Percentiles rank a stretch among this genome's conserved stretches.
Evolutionary conservation across 2,113 vertebrate species (phyloP).

Genomic region (Felis catus): DNA sequence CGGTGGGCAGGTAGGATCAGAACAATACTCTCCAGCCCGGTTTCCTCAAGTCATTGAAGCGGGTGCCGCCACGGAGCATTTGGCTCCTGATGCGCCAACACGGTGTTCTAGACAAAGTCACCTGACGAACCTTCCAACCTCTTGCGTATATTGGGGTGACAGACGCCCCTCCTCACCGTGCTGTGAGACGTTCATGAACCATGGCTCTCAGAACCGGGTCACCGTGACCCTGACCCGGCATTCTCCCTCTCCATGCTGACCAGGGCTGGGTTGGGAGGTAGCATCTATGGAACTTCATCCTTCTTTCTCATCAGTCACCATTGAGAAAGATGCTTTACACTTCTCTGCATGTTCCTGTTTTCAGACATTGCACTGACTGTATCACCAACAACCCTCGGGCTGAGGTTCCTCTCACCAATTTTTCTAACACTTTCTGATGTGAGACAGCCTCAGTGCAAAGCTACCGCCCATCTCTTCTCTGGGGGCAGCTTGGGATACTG

Average conservation of each 20-base stretch:
- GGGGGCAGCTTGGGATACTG: neutral
- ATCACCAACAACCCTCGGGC: neutral
- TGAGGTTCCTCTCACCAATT: neutral
- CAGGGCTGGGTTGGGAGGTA: neutral
- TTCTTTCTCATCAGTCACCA: neutral
- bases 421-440: neutral
- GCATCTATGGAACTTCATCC: neutral
- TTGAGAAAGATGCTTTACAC: neutral
- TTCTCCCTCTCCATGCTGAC: no score
- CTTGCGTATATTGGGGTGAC: accelerated
- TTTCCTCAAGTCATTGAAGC: neutral
- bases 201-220: neutral
- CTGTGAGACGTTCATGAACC: neutral
- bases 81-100: accelerated
- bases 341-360: neutral
- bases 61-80: no score
- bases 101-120: neutral
- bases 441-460: neutral
- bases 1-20: neutral
- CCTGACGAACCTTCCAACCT: neutral
- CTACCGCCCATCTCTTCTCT: neutral
- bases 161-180: accelerated
- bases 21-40: neutral
- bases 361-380: neutral
- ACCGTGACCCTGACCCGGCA: neutral